phyloP scores from a whole-genome alignment of 2,113 vertebrate genomes.

The Cavia aperea region DNA sequence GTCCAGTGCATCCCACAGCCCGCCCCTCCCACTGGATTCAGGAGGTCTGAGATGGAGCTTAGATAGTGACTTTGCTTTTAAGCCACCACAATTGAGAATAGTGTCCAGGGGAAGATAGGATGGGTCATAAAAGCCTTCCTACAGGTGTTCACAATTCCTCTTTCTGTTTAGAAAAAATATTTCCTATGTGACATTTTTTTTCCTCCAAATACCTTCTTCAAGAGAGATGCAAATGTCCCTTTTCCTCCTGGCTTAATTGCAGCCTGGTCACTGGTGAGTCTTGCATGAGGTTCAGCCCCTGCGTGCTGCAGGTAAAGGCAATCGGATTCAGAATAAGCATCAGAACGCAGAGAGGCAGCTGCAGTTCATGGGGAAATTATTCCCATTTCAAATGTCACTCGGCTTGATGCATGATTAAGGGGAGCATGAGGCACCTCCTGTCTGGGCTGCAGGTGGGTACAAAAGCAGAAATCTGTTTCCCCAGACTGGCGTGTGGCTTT shows the following conservation, averaged over 20 bases:
- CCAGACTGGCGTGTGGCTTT: constrained; percentile 26
- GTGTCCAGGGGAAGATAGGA: not conserved
- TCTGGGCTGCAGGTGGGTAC: constrained; percentile 57
- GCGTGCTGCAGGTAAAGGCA: constrained; percentile 63
- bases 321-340: constrained; percentile 63
- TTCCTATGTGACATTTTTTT: constrained; percentile 42
- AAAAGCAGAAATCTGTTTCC: constrained; percentile 61
- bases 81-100: not conserved
- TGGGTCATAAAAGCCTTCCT: not conserved
- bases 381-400: constrained; percentile 76
- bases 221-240: constrained; percentile 66
- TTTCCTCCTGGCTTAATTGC: constrained; percentile 70
- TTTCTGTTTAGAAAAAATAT: not conserved
- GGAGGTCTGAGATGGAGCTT: not conserved
- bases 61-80: not conserved
- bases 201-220: constrained; percentile 58
- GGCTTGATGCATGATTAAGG: constrained; percentile 72
- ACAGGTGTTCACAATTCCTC: not conserved
- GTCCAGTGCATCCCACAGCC: not conserved
- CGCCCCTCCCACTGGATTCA: not conserved
- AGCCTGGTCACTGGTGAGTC: constrained; percentile 63
- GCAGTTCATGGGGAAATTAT: constrained; percentile 74
- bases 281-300: constrained; percentile 63
- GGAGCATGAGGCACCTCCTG: constrained; percentile 66
- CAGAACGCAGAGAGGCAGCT: constrained; percentile 71